A percentile compares a stretch with the other conserved stretches of the same genome.
phyloP scores from a whole-genome alignment of 2,888 invertebrate species.

The Exephanes ischioxanthus region DNA sequence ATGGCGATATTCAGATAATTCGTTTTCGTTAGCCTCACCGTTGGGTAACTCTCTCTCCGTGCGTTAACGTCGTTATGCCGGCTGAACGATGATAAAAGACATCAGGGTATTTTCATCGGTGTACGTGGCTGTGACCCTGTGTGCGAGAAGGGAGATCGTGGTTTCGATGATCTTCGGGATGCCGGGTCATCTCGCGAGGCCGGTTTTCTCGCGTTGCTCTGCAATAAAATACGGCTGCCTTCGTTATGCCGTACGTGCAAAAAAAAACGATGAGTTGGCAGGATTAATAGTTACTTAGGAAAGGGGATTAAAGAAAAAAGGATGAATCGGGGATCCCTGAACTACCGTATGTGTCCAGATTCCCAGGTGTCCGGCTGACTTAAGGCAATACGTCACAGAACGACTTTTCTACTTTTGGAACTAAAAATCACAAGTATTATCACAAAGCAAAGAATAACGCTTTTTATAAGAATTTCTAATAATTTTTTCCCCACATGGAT shows the following conservation, averaged over 20 bases:
- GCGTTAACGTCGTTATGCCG: constrained; percentile 16
- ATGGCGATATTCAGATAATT: constrained; percentile 16
- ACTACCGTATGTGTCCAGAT: too few species aligned
- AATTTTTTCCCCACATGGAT: too few species aligned
- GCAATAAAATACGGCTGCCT: background rate
- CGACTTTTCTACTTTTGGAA: too few species aligned
- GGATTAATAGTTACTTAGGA: background rate
- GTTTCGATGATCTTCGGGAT: constrained; percentile 36
- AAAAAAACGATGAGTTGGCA: background rate
- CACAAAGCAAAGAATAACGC: too few species aligned
- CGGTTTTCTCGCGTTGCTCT: constrained; percentile 16
- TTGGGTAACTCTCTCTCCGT: constrained; percentile 2
- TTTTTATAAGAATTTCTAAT: too few species aligned
- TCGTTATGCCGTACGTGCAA: background rate
- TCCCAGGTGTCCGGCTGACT: too few species aligned
- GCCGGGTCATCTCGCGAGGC: constrained; percentile 45
- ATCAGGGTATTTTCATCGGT: background rate
- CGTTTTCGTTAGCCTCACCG: background rate
- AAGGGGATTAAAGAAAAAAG: background rate
- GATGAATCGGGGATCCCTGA: background rate
- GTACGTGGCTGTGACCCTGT: background rate
- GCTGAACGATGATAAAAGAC: background rate
- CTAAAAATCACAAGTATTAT: too few species aligned
- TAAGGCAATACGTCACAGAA: too few species aligned
- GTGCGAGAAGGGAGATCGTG: constrained; percentile 16